Evolutionary conservation across 1,140 invertebrate genomes (phyloP), one percentile per base, ranked within the genome.

Genomic region (Tetragonula clypearis): DNA sequence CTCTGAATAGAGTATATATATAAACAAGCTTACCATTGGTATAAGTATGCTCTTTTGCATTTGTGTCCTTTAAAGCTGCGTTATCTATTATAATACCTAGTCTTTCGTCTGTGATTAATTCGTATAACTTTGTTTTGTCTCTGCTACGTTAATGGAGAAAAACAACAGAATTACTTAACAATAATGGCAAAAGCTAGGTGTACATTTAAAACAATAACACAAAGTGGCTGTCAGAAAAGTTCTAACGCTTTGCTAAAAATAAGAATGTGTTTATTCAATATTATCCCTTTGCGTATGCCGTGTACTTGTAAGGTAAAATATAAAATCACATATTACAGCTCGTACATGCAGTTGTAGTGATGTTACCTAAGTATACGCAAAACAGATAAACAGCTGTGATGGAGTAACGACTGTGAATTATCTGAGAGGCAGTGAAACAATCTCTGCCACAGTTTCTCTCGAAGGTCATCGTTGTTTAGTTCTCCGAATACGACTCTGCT

Each of bases 51-150:
- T 90, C 89, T 73, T 94, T 92, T 30, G 93, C 91, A 69, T 92
- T 93, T 30, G 85, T 72, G 74, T 94, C 92, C 87, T 95, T 95
- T 8, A 98, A 93, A 56, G 96, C 96, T 41, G 97, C 96, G 91
- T 96, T 95, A 85, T 96, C 93, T 73, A 98, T 94, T 77, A 98
- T 93, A 21, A 95, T 94, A 86, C 96, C 94, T 71, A 98, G 93
- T 95, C 96, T 96, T 87, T 97, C 96, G 68, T 96, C 95, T 91
- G 96, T 96, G 68, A 98, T 95, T 60, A 98, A 92, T 88, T 96
- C 95, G 88, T 97, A 95, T n/a, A 98, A 94, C 80, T 96, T 95
- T 62, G 95, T 95, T 95, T 98, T 97, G 86, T 98, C 98, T 60
- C 98, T 96, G 88, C 97, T 98, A 88, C 69, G 66, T 71, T 62